phyloP scores from a whole-genome alignment of 1,140 invertebrate genomes.

The Anastrepha ludens region DNA sequence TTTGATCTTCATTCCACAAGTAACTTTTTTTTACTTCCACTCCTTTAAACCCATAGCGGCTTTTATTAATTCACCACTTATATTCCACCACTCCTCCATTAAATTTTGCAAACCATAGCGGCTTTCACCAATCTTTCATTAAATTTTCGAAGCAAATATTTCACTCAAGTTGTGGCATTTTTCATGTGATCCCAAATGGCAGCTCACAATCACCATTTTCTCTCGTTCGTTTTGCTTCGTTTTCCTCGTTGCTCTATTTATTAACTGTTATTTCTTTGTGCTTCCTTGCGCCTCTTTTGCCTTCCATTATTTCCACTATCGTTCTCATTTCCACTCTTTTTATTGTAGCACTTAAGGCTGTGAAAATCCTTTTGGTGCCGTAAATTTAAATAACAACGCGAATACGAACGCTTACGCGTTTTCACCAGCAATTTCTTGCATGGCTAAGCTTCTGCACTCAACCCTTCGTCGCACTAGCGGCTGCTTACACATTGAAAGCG shows the following conservation, averaged over 20 bases:
- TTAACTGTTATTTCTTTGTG: background rate
- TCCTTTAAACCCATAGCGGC: background rate
- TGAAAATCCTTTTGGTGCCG: background rate
- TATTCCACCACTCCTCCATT: background rate
- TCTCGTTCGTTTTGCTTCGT: background rate
- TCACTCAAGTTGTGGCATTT: background rate
- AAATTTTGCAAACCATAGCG: background rate
- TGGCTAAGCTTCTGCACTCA: background rate
- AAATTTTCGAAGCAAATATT: background rate
- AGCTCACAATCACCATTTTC: background rate
- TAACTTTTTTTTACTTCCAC: background rate
- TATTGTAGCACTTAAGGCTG: background rate
- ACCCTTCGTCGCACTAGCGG: background rate
- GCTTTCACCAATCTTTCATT: background rate
- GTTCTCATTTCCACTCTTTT: background rate
- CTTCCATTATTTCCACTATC: background rate
- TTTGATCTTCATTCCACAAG: too few relatives aligned
- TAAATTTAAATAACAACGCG: conserved; percentile 35
- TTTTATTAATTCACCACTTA: background rate
- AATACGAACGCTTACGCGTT: background rate
- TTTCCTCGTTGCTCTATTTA: background rate
- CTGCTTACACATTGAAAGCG: too few relatives aligned
- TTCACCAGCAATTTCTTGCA: conserved; percentile 25
- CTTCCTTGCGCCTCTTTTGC: background rate
- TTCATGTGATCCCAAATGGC: background rate